Conservation (phyloP, 2,888 invertebrate species). For the Emmelina monodactyla region DNA sequence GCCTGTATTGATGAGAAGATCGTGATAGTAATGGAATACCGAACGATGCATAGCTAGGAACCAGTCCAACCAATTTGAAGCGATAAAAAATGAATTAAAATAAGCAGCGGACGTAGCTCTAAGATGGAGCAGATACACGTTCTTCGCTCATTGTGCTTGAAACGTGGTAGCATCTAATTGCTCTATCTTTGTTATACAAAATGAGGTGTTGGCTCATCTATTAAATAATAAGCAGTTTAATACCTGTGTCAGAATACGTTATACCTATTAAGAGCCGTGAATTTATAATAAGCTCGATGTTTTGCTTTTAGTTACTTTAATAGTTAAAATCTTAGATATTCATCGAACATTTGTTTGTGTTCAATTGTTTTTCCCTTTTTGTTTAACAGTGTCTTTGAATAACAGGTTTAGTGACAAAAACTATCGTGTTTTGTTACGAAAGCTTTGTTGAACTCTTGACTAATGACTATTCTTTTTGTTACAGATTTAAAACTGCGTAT, state of each 20-base stretch:
- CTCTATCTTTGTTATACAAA: constrained; percentile 59
- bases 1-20: constrained; percentile 32
- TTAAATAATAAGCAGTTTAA: constrained; percentile 58
- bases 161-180: constrained; percentile 57
- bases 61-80: constrained; percentile 51
- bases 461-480: constrained; percentile 29
- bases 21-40: constrained; percentile 40
- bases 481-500: constrained; percentile 59
- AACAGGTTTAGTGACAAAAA: too few relatives aligned
- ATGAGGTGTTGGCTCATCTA: constrained; percentile 63
- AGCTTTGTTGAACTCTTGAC: constrained; percentile 15
- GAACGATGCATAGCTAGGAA: constrained; percentile 38
- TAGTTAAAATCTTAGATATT: too few relatives aligned
- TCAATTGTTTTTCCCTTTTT: too few relatives aligned
- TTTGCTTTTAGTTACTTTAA: too few relatives aligned
- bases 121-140: constrained; percentile 56
- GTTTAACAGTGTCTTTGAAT: too few relatives aligned
- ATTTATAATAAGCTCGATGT: not conserved
- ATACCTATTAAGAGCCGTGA: not conserved
- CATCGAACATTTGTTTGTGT: too few relatives aligned
- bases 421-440: constrained; percentile 13
- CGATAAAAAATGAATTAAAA: constrained; percentile 65
- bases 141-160: constrained; percentile 46
- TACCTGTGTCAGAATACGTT: constrained; percentile 14
- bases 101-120: constrained; percentile 35